Percentiles rank a stretch among this genome's conserved stretches.
Evolutionary conservation across 2,888 invertebrate species (phyloP).

Genomic region (Drosophila dives): DNA sequence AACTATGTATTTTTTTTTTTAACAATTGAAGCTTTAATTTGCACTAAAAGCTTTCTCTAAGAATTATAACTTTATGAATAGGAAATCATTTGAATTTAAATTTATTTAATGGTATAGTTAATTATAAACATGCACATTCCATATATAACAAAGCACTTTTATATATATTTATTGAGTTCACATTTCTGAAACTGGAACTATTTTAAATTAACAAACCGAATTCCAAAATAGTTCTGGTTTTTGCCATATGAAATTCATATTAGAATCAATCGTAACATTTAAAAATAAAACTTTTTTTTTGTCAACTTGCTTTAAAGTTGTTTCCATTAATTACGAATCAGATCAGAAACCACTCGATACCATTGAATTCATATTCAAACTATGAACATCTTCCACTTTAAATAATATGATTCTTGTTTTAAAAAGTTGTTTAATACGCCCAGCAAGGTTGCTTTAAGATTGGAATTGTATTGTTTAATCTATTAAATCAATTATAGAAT

Average conservation of each 20-base stretch:
- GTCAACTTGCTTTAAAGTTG: slow-evolving; percentile 19
- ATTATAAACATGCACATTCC: too few species aligned
- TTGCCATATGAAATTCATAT: slow-evolving; percentile 1
- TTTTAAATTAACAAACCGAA: slow-evolving; percentile 1
- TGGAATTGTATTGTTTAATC: slow-evolving; percentile 42
- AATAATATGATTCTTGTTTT: slow-evolving; percentile 32
- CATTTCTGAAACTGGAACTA: not conserved
- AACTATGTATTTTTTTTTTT: not conserved
- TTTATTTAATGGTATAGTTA: too few species aligned
- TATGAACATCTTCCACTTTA: slow-evolving; percentile 22
- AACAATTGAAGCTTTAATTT: not conserved
- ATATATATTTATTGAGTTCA: not conserved
- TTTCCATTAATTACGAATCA: slow-evolving; percentile 36
- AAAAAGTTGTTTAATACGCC: slow-evolving; percentile 55
- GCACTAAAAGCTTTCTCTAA: not conserved
- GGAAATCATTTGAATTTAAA: not conserved
- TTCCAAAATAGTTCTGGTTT: not conserved
- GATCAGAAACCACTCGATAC: slow-evolving; percentile 26
- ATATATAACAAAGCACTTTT: not conserved
- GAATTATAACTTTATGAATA: not conserved
- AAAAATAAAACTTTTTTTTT: slow-evolving; percentile 5
- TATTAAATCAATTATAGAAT: slow-evolving; percentile 46
- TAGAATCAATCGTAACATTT: not conserved
- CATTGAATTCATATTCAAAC: slow-evolving; percentile 27
- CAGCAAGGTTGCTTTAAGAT: slow-evolving; percentile 28